Evolutionary conservation across 2,888 invertebrate genomes (phyloP), one percentile per base, ranked within the genome.

Genomic region (Nineta flava): DNA sequence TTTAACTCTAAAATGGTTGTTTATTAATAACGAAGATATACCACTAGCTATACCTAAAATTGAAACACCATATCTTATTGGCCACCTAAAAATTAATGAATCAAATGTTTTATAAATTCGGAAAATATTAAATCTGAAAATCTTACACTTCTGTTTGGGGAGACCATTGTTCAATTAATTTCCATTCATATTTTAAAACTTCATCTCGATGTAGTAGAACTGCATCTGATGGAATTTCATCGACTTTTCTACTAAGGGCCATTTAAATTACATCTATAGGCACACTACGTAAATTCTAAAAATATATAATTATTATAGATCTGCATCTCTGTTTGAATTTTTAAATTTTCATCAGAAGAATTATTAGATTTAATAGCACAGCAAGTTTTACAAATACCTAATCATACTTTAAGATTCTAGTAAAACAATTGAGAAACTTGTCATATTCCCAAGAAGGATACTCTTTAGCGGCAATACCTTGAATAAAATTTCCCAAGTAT

Each of bases 61-160:
- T 2, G 64, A 61, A 0, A 75, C 61, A 0, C 75, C 73, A 60
- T 74, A 74, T 10, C 66, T 63, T 48, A 75, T 62, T 0, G 72
- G 62, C 70, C 73, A 75, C n/a, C 79, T 79, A 55, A 12, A 63
- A 55, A 50, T 51, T 51, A 48, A 53, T 45, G n/a, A 35, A 49
- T 42, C 16, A 12, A n/a, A 50, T 47, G 48, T 21, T 51, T 44
- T 48, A 9, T 21, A 34, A 19, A 43, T 48, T 6, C 46, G 31
- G 45, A 50, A 51, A 54, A 44, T 49, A 50, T 52, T 31, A 54
- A 49, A 46, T 50, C 51, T 48, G 46, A 50, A 51, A 54, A 40
- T 65, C 74, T 65, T 73, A 83, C 83, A 76, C 72, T 57, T 84
- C 82, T 3, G 66, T 65, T 35, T 59, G 10, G 9, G 73, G 65